Base-by-base conservation (phyloP, 2,888 invertebrate genomes). In the Eupithecia abbreviata region DNA sequence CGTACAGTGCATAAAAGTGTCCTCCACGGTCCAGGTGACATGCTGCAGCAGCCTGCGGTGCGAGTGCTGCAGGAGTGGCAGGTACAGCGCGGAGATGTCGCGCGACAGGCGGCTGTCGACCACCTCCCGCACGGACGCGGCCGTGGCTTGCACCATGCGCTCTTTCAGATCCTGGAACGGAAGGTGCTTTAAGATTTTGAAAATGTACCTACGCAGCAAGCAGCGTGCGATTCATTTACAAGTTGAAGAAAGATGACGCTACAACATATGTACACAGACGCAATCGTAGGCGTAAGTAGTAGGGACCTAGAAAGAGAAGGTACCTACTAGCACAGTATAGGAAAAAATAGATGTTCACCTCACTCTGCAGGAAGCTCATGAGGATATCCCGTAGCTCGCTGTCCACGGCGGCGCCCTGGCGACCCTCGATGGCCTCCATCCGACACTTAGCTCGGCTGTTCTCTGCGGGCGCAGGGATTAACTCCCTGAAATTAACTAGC, bases 291-390 rank as follows among this genome's bases (percentile, higher is more conserved):
- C 30, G 1, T n/a, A 30, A 30, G 30, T 0, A 30, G 30, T 30
- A 30, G 30, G 30, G 30, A 30, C 30, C 30, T 30, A 30, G 30
- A n/a, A n/a, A n/a, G 30, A 30, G 30, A 1, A 30, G 30, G 30
- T 30, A 30, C 30, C 30, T 30, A 30, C 30, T 30, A 30, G 30
- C 30, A 30, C 30, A 30, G 30, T 30, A 30, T 30, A 30, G 30
- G 30, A 30, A 30, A n/a, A 15, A 65, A 41, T 4, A 41, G 42
- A 10, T 42, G 45, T 49, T 84, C 78, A 92, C 93, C 79, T 92
- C 91, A 71, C 91, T 92, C 78, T 92, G 90, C 68, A 93, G 81
- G 76, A 92, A 92, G 66, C 81, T 84, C 0, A 85, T 82, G 13
- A 93, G 83, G 2, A 86, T 88, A 0, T 87, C 85, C 45, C 82